These are phyloP conservation scores for Caenorhabditis sp. DNA, from an alignment of 2,888 invertebrate species.

Conservation along the genomic window DNA sequence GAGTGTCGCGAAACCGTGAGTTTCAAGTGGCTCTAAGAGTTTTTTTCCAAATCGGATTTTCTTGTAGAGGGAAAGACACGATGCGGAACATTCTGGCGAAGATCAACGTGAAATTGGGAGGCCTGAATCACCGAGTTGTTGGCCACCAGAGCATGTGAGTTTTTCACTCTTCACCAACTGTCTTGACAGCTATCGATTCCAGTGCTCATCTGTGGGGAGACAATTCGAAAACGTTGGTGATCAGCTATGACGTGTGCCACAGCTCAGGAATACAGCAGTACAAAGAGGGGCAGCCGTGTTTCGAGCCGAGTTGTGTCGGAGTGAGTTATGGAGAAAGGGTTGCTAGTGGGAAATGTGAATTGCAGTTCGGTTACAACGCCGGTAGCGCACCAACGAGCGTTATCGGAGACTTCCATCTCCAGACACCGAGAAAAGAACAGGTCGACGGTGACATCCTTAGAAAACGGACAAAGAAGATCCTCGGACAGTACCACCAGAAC, in stretches of 20 bases:
- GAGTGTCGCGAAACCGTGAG: slow-evolving; percentile 5
- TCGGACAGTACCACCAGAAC: slow-evolving; percentile 27
- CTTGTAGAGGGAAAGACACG: slow-evolving; percentile 33
- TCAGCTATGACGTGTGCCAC: slow-evolving; percentile 62
- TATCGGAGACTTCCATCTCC: slow-evolving; percentile 65
- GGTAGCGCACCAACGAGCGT: slow-evolving; percentile 35
- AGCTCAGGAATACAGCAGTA: slow-evolving; percentile 13
- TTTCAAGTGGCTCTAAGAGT: background rate
- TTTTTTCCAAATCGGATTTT: background rate
- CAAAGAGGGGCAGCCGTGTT: slow-evolving; percentile 10
- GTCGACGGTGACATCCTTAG: slow-evolving; percentile 48
- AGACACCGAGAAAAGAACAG: slow-evolving; percentile 53
- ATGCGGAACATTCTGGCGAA: slow-evolving; percentile 42
- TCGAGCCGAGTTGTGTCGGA: slow-evolving; percentile 54
- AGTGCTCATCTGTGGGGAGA: slow-evolving; percentile 30
- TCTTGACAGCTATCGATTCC: background rate
- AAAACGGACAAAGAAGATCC: slow-evolving; percentile 53
- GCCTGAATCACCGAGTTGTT: slow-evolving; percentile 55
- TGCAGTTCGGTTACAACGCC: slow-evolving; percentile 64
- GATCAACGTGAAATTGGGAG: slow-evolving; percentile 51
- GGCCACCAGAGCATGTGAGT: slow-evolving; percentile 15
- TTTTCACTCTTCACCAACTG: background rate
- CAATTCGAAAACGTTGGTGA: slow-evolving; percentile 21
- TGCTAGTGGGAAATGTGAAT: too few relatives aligned
- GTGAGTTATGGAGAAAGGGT: too few relatives aligned